Conservation (phyloP, 1,140 invertebrate species). For the Diorhabda elongata region DNA sequence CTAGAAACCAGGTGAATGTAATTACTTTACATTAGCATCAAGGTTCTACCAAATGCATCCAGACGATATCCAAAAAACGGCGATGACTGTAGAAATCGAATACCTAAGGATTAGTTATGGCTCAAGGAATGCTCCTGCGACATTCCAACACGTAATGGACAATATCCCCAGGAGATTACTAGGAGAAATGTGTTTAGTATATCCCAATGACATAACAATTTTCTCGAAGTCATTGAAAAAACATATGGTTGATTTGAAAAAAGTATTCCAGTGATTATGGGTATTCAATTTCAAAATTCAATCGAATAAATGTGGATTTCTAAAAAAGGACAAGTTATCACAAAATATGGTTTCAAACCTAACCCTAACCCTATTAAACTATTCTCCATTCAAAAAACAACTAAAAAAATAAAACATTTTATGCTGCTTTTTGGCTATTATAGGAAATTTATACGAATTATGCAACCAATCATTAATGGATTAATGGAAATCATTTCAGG, state of each 20-base stretch:
- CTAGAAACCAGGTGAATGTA: slow-evolving; percentile 19
- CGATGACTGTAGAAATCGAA: slow-evolving; percentile 42
- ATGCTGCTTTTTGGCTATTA: slow-evolving; percentile 17
- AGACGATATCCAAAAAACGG: slow-evolving; percentile 45
- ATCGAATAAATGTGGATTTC: slow-evolving; percentile 11
- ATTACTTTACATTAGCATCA: slow-evolving; percentile 43
- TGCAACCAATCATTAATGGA: slow-evolving; percentile 17
- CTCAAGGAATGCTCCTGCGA: slow-evolving; percentile 30
- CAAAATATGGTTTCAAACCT: slow-evolving; percentile 8
- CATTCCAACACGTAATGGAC: slow-evolving; percentile 11
- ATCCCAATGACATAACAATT: slow-evolving; percentile 20
- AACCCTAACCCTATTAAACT: slow-evolving; percentile 20
- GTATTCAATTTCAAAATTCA: not conserved
- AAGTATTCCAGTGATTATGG: slow-evolving; percentile 5
- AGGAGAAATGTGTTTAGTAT: slow-evolving; percentile 13
- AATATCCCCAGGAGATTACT: not conserved
- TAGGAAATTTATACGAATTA: slow-evolving; percentile 13
- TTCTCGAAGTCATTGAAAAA: slow-evolving; percentile 18
- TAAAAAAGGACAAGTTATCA: slow-evolving; percentile 20
- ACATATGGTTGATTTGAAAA: slow-evolving; percentile 16
- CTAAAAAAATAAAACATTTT: slow-evolving; percentile 21
- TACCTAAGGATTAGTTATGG: slow-evolving; percentile 41
- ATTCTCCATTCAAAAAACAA: slow-evolving; percentile 19
- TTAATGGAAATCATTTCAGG: too few species aligned
- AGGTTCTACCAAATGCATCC: slow-evolving; percentile 50